Evolutionary conservation across 2,888 invertebrate species (phyloP).

Genomic region (Drosophila histrio): DNA sequence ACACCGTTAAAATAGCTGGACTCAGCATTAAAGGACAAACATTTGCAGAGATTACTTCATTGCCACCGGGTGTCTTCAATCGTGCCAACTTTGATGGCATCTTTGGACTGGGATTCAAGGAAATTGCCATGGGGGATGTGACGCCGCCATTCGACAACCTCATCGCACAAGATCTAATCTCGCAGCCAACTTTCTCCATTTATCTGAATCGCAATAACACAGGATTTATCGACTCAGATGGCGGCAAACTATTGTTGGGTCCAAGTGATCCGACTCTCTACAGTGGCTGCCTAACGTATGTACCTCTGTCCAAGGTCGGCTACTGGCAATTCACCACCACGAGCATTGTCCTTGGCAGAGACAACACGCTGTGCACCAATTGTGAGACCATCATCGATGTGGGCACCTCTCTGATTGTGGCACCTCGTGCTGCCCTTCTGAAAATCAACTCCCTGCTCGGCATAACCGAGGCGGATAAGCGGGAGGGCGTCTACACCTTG

Average conservation of each 20-base stretch:
- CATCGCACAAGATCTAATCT: slow-evolving; percentile 89
- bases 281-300: slow-evolving; percentile 87
- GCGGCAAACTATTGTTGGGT: slow-evolving; percentile 95
- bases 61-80: slow-evolving; percentile 94
- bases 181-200: slow-evolving; percentile 93
- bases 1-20: slow-evolving; percentile 88
- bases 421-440: slow-evolving; percentile 81
- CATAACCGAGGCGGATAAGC: slow-evolving; percentile 13
- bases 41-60: slow-evolving; percentile 93
- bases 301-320: slow-evolving; percentile 91
- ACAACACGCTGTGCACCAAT: slow-evolving; percentile 86
- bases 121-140: slow-evolving; percentile 94
- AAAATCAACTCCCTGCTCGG: slow-evolving; percentile 38
- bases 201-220: slow-evolving; percentile 91
- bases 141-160: slow-evolving; percentile 95
- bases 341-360: slow-evolving; percentile 85
- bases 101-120: slow-evolving; percentile 94
- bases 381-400: slow-evolving; percentile 97
- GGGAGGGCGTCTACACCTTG: slow-evolving; percentile 90
- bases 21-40: slow-evolving; percentile 90
- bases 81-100: slow-evolving; percentile 99
- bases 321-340: slow-evolving; percentile 98
- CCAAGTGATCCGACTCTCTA: slow-evolving; percentile 96
- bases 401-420: slow-evolving; percentile 96
- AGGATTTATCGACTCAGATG: slow-evolving; percentile 85